A percentile compares a stretch with the other conserved stretches of the same genome.
phyloP scores from a whole-genome alignment of 2,797 vertebrate species.

The Sebastolobus altivelis region DNA sequence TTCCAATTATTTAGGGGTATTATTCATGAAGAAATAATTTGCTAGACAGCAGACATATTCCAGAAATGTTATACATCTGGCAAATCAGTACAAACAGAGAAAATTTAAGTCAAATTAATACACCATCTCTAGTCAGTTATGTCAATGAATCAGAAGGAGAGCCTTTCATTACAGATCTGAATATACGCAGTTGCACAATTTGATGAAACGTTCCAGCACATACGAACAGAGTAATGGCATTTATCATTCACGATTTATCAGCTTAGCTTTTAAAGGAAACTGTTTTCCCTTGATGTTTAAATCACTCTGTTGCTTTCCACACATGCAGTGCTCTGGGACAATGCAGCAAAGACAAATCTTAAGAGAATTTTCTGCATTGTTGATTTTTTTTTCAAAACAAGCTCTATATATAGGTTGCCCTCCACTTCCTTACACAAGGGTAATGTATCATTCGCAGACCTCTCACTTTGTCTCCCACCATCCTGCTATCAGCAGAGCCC shows the following conservation, averaged over 20 bases:
- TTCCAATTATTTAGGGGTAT: conserved; percentile 28
- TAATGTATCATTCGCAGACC: conserved; percentile 45
- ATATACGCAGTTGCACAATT: background rate
- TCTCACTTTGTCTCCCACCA: conserved; percentile 67
- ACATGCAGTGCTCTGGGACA: conserved; percentile 47
- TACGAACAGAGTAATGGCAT: conserved; percentile 12
- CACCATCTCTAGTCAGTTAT: conserved; percentile 5
- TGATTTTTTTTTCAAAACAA: conserved; percentile 52
- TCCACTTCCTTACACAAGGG: conserved; percentile 47
- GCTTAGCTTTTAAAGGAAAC: conserved; percentile 3
- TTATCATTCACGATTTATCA: conserved; percentile 23
- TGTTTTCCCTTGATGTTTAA: conserved; percentile 1
- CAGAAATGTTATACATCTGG: conserved; percentile 2
- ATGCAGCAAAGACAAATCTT: conserved; percentile 39
- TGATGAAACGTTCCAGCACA: conserved; percentile 29
- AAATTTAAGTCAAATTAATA: conserved; percentile 9
- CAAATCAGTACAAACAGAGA: conserved; percentile 7
- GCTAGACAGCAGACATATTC: conserved; percentile 5
- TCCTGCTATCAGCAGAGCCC: conserved; percentile 56
- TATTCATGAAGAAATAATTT: conserved; percentile 16
- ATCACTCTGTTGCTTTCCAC: conserved; percentile 19
- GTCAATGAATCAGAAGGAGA: conserved; percentile 18
- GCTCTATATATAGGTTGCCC: conserved; percentile 38
- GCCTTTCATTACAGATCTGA: conserved; percentile 24
- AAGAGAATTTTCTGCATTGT: conserved; percentile 42